These are phyloP conservation scores for Ailuropoda melanoleuca DNA, from an alignment of 2,113 vertebrate species.

Conservation along the genomic window DNA sequence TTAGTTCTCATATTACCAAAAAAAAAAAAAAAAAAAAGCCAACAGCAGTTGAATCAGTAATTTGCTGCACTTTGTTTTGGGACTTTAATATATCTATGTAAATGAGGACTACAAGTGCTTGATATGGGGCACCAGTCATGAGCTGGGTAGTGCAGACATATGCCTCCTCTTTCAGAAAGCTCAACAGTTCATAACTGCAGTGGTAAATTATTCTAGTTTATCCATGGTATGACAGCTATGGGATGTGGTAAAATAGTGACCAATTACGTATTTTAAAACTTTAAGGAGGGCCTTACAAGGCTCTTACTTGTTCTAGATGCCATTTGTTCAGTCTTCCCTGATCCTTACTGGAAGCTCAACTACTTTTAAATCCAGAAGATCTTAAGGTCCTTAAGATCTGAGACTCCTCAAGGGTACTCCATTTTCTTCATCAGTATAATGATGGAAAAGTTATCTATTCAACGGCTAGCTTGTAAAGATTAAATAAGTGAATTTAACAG, in stretches of 20 bases:
- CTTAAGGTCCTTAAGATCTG: not conserved
- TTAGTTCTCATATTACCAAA: not conserved
- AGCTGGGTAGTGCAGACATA: not conserved
- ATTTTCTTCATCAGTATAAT: constrained; percentile 15
- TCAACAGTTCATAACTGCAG: not conserved
- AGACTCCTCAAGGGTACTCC: not conserved
- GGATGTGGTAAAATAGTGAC: not conserved
- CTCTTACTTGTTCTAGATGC: not conserved
- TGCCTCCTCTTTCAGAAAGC: not conserved
- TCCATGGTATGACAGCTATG: not conserved
- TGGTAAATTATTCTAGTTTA: not conserved
- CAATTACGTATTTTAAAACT: not conserved
- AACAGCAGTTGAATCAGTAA: not conserved
- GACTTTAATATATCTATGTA: not conserved
- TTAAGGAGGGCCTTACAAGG: not conserved
- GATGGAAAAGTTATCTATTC: not conserved
- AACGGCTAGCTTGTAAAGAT: constrained; percentile 1
- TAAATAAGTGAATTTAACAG: not conserved
- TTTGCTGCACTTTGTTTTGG: not conserved
- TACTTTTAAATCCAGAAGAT: constrained; percentile 4
- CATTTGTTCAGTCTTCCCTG: not conserved
- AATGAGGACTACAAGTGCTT: not conserved
- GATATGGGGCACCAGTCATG: not conserved
- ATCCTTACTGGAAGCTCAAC: not conserved
- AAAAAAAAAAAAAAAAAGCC: not conserved